phyloP scores from a whole-genome alignment of 2,113 vertebrate species.

The Salminus brasiliensis region DNA sequence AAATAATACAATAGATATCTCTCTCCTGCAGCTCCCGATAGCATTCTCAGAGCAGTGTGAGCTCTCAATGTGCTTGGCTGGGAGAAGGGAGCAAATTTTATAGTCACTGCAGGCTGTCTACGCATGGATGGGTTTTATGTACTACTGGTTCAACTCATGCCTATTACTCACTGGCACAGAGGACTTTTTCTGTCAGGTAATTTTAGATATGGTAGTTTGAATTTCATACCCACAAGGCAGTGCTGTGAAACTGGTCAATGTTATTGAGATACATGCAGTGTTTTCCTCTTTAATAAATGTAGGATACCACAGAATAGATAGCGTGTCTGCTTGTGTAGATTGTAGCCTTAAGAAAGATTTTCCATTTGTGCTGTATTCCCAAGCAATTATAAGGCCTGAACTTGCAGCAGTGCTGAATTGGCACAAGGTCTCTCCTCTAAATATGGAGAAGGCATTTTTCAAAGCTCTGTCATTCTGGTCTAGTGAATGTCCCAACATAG shows the following conservation, averaged over 20 bases:
- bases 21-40: background rate
- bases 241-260: background rate
- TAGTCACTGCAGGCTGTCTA: constrained; percentile 8
- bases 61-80: background rate
- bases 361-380: background rate
- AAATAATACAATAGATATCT: background rate
- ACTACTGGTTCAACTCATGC: constrained; percentile 9
- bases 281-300: constrained; percentile 3
- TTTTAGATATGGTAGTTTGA: constrained; percentile 22
- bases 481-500: background rate
- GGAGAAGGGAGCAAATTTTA: constrained; percentile 4
- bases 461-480: background rate
- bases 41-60: background rate
- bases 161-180: constrained; percentile 20
- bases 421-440: background rate
- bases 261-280: background rate
- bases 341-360: background rate
- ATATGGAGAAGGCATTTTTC: background rate
- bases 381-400: background rate
- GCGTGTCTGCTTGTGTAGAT: background rate
- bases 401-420: background rate
- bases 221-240: constrained; percentile 11
- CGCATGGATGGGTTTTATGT: constrained; percentile 20
- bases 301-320: background rate
- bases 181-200: constrained; percentile 10